phyloP scores from a whole-genome alignment of 1,140 invertebrate species.

The Drosophila bifasciata region DNA sequence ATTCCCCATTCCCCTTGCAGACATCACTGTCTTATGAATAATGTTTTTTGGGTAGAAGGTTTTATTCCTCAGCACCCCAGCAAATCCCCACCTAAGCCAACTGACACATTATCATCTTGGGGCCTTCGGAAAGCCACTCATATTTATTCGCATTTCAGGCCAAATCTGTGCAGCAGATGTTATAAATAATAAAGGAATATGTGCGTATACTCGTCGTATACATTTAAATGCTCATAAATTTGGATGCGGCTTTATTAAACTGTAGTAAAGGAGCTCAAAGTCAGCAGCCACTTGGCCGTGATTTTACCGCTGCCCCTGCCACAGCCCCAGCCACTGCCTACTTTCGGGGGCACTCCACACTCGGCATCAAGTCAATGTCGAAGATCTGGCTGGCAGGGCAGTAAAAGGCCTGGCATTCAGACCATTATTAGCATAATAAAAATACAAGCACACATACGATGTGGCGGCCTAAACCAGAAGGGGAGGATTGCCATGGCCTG shows the following conservation, averaged over 20 bases:
- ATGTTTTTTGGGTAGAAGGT: not conserved
- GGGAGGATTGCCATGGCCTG: slow-evolving; percentile 37
- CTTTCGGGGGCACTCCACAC: slow-evolving; percentile 68
- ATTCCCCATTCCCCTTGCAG: no score
- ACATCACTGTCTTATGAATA: no score
- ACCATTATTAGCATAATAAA: slow-evolving; percentile 83
- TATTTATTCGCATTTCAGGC: slow-evolving; percentile 29
- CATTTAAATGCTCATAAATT: slow-evolving; percentile 80
- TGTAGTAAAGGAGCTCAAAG: slow-evolving; percentile 59
- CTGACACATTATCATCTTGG: slow-evolving; percentile 8
- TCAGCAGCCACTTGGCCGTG: slow-evolving; percentile 42
- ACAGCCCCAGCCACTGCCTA: slow-evolving; percentile 54
- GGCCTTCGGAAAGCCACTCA: slow-evolving; percentile 52
- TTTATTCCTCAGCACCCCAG: not conserved
- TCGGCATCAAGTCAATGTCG: slow-evolving; percentile 14
- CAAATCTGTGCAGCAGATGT: slow-evolving; percentile 69
- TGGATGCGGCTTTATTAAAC: slow-evolving; percentile 75
- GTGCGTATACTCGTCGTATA: slow-evolving; percentile 39
- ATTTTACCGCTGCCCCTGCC: slow-evolving; percentile 10
- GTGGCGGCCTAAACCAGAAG: slow-evolving; percentile 48
- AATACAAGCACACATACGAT: slow-evolving; percentile 66
- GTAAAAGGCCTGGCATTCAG: slow-evolving; percentile 62
- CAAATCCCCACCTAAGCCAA: not conserved
- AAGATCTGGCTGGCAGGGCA: slow-evolving; percentile 32
- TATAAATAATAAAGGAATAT: slow-evolving; percentile 77